A percentile compares a stretch with the other conserved stretches of the same genome.
Conservation (phyloP, 2,888 invertebrate genomes). For the Fragum fragum region DNA sequence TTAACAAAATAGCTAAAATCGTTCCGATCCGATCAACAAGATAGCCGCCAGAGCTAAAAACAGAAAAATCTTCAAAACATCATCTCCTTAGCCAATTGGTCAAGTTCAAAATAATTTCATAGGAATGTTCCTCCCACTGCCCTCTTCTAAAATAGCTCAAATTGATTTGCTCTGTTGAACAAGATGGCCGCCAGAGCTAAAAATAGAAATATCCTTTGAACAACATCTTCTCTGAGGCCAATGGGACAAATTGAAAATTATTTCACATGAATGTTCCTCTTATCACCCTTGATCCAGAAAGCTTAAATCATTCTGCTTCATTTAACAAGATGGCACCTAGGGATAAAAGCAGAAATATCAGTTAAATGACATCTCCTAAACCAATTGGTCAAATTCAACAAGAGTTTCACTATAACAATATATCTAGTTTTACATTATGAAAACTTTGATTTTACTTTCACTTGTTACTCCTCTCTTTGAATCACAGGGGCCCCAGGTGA, state of each 20-base stretch:
- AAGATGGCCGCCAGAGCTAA: conserved; percentile 11
- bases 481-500: not conserved
- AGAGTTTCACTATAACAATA: not conserved
- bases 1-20: conserved; percentile 4
- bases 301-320: not conserved
- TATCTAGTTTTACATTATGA: not conserved
- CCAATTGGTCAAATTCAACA: not conserved
- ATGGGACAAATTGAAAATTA: not conserved
- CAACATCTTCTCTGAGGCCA: not conserved
- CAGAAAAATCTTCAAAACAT: not conserved
- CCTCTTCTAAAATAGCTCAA: not conserved
- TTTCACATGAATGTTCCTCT: not conserved
- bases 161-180: not conserved
- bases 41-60: not conserved
- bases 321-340: not conserved
- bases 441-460: not conserved
- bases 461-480: not conserved
- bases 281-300: not conserved
- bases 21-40: not conserved
- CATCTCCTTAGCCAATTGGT: not conserved
- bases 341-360: conserved; percentile 17
- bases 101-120: conserved; percentile 5
- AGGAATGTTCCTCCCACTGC: not conserved
- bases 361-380: conserved; percentile 13
- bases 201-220: conserved; percentile 7